A percentile compares a stretch with the other conserved stretches of the same genome.
phyloP scores from a whole-genome alignment of 2,113 vertebrate species.

The Menura novaehollandiae region DNA sequence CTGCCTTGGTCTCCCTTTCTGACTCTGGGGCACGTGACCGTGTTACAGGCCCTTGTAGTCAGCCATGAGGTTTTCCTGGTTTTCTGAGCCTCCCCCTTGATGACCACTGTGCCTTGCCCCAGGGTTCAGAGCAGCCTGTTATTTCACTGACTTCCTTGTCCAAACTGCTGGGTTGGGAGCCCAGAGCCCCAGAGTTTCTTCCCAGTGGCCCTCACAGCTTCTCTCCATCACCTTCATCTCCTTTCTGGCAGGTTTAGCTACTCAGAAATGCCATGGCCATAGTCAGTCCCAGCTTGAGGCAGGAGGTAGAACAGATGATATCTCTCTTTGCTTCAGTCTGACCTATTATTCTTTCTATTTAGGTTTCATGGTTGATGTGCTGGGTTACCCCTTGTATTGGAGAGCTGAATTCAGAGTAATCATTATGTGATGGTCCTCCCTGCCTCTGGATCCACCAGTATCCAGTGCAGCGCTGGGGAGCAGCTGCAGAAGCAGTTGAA shows the following conservation, averaged over 20 bases:
- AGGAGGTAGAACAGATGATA: not conserved
- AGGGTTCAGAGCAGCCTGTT: not conserved
- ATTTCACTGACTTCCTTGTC: not conserved
- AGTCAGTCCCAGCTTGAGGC: not conserved
- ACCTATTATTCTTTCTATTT: not conserved
- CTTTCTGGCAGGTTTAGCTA: not conserved
- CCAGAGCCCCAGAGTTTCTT: not conserved
- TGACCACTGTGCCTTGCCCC: not conserved
- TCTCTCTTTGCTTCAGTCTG: not conserved
- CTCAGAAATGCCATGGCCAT: not conserved
- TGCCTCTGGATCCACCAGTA: not conserved
- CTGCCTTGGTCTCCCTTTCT: not conserved
- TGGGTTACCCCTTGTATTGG: not conserved
- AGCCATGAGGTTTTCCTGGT: not conserved
- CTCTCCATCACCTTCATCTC: not conserved
- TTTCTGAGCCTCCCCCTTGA: not conserved
- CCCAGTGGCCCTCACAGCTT: not conserved
- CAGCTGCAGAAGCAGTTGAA: not conserved
- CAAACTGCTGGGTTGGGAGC: not conserved
- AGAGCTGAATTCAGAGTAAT: not conserved
- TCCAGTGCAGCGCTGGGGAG: not conserved
- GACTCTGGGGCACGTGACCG: fast-evolving
- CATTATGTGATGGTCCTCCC: not conserved
- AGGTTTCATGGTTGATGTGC: not conserved
- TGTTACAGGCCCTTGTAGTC: not conserved